Conservation (phyloP, 2,797 vertebrate genomes). For the Anas bahamensis region DNA sequence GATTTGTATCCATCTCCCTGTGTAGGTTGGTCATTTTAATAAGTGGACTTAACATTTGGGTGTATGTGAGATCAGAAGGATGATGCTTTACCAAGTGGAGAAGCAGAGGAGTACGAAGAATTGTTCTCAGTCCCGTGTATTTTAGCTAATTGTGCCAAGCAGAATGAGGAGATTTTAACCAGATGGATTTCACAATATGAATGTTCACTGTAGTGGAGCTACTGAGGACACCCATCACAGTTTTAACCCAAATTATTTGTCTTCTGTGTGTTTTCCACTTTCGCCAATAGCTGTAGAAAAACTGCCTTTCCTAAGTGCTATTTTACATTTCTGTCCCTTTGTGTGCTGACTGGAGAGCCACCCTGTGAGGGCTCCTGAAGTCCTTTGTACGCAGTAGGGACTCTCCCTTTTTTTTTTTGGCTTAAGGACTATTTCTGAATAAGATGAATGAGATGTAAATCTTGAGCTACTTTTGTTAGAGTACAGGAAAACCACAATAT, state of each 20-base stretch:
- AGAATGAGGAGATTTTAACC: background rate
- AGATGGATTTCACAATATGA: background rate
- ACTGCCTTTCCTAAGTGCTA: background rate
- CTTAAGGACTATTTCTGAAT: constrained; percentile 17
- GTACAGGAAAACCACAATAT: constrained; percentile 73
- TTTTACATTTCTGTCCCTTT: background rate
- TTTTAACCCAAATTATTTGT: background rate
- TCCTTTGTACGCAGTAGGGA: constrained; percentile 60
- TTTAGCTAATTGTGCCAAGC: background rate
- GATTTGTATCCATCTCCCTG: background rate
- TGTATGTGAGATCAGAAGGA: background rate
- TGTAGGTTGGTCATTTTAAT: background rate
- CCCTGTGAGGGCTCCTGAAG: background rate
- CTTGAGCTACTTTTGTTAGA: constrained; percentile 25
- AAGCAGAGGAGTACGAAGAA: background rate
- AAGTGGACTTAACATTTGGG: rapidly evolving
- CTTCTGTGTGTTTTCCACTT: background rate
- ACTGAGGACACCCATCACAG: background rate
- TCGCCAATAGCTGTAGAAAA: background rate
- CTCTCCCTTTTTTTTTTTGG: constrained; percentile 29
- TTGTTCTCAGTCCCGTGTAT: background rate
- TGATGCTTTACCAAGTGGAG: background rate
- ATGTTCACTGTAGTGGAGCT: background rate
- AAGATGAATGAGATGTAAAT: constrained; percentile 62
- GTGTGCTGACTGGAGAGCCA: background rate